Conservation (phyloP, 1,140 invertebrate genomes). For the Nasonia vitripennis region DNA sequence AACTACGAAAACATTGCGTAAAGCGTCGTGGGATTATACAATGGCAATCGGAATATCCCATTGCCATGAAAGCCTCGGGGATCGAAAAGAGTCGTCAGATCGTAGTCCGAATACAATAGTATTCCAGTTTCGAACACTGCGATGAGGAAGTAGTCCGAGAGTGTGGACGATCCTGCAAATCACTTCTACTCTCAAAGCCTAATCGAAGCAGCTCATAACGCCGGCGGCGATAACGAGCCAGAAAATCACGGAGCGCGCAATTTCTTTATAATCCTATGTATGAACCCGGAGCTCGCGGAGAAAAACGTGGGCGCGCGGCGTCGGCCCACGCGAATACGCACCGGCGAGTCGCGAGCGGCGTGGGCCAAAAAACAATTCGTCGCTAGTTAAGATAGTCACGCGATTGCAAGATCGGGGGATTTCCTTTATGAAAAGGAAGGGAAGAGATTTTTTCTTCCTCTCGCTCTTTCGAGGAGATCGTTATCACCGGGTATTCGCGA, state of each 20-base stretch:
- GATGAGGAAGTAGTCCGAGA: too few species aligned
- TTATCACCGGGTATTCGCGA: neutral
- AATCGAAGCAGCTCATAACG: neutral
- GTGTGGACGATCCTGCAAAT: neutral
- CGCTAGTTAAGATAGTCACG: constrained; percentile 71
- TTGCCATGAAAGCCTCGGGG: too few species aligned
- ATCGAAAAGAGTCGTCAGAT: neutral
- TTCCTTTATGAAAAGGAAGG: neutral
- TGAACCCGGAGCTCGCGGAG: neutral
- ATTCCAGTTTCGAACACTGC: neutral
- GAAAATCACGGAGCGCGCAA: neutral
- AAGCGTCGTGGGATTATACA: neutral
- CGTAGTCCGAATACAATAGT: neutral
- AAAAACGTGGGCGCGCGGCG: constrained; percentile 38
- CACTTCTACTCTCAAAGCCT: neutral
- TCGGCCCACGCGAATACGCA: constrained; percentile 46
- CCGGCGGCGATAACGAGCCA: neutral
- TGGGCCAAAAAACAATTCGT: constrained; percentile 68
- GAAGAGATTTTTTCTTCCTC: neutral
- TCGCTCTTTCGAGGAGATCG: neutral
- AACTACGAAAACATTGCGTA: neutral
- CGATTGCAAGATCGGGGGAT: constrained; percentile 60
- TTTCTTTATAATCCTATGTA: neutral
- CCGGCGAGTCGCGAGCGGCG: constrained; percentile 46
- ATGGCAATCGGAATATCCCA: too few species aligned